Percentiles rank a stretch among this genome's conserved stretches.
phyloP scores from a whole-genome alignment of 2,113 vertebrate species.

The Lagopus muta region DNA sequence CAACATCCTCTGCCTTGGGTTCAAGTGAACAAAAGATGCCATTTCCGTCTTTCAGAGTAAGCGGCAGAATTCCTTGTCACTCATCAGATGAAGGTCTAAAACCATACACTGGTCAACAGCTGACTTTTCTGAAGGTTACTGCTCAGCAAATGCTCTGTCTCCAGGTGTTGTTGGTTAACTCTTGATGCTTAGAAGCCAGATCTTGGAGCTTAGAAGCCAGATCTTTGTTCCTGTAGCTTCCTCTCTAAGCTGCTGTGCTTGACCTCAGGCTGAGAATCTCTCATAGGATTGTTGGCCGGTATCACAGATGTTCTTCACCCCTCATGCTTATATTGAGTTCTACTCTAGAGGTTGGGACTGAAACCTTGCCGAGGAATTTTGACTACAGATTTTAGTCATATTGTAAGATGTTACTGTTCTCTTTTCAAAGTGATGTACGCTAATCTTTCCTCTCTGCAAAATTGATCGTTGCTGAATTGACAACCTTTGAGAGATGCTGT shows the following conservation, averaged over 20 bases:
- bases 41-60: background rate
- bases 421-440: background rate
- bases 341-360: background rate
- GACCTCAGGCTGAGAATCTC: background rate
- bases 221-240: background rate
- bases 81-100: background rate
- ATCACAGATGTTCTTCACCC: background rate
- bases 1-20: slow-evolving; percentile 49
- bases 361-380: background rate
- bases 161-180: background rate
- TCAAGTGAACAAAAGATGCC: slow-evolving; percentile 54
- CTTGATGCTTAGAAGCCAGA: background rate
- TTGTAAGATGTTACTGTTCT: background rate
- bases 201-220: background rate
- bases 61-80: background rate
- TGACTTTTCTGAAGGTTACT: background rate
- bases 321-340: rapidly evolving
- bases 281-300: background rate
- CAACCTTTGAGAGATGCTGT: background rate
- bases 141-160: background rate
- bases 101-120: background rate
- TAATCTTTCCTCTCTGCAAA: background rate
- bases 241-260: background rate
- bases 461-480: background rate
- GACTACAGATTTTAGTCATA: background rate